Conservation (phyloP, 2,888 invertebrate genomes). For the Ophioninae sp. region DNA sequence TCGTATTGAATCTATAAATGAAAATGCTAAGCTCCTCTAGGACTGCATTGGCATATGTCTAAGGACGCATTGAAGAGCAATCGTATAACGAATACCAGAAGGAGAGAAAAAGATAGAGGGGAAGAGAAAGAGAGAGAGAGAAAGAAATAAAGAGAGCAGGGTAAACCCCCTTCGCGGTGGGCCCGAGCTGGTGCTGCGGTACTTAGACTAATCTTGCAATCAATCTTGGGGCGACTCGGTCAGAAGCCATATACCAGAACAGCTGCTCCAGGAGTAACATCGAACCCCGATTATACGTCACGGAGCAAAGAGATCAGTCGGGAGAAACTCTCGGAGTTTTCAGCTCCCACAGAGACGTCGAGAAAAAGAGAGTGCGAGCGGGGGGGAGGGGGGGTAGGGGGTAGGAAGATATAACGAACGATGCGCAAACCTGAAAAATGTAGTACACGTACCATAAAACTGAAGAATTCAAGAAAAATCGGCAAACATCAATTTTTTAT, state of each 20-base stretch:
- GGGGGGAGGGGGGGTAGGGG: background rate
- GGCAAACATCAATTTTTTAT: background rate
- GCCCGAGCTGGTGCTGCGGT: slow-evolving; percentile 64
- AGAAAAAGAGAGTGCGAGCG: background rate
- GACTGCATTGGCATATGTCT: slow-evolving; percentile 57
- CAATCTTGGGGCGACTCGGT: slow-evolving; percentile 75
- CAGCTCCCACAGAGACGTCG: slow-evolving; percentile 20
- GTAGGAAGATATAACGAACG: background rate
- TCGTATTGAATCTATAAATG: slow-evolving; percentile 49
- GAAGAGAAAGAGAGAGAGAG: slow-evolving; percentile 33
- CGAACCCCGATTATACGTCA: slow-evolving; percentile 66
- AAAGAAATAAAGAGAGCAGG: slow-evolving; percentile 22
- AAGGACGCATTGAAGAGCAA: slow-evolving; percentile 36
- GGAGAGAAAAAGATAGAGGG: background rate
- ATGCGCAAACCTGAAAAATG: slow-evolving; percentile 12
- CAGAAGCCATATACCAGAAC: slow-evolving; percentile 70
- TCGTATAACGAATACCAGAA: slow-evolving; percentile 11
- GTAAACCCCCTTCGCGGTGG: slow-evolving; percentile 48
- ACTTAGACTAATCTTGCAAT: slow-evolving; percentile 78
- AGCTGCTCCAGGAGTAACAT: slow-evolving; percentile 70
- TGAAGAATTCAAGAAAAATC: background rate
- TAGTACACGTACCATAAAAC: background rate
- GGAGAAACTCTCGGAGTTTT: slow-evolving; percentile 34
- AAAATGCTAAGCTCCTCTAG: slow-evolving; percentile 48
- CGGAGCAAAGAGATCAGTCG: slow-evolving; percentile 71